These are phyloP conservation scores for Crotalus helleri DNA, from an alignment of 2,113 vertebrate genomes.

Conservation along the genomic window DNA sequence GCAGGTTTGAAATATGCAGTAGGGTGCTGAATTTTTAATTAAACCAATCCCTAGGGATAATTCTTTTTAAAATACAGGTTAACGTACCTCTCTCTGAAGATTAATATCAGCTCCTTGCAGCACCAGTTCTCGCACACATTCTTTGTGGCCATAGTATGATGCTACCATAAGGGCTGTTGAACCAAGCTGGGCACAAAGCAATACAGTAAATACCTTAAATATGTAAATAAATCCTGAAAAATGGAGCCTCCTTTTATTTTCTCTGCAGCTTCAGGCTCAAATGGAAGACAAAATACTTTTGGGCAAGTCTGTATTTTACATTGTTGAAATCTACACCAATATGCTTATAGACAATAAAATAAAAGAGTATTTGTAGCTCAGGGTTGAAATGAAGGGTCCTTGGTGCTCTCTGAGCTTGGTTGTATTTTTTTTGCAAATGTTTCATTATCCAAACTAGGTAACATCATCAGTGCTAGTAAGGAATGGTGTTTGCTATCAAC, in stretches of 20 bases:
- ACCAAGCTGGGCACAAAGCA: slow-evolving; percentile 76
- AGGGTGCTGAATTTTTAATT: neutral
- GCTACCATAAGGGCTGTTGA: slow-evolving; percentile 95
- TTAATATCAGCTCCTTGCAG: slow-evolving; percentile 97
- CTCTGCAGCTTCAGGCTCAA: neutral
- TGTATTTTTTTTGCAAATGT: neutral
- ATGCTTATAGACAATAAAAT: neutral
- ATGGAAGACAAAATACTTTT: neutral
- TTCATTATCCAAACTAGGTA: neutral
- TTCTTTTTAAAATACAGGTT: slow-evolving; percentile 21
- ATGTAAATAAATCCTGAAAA: neutral
- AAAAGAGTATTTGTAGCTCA: neutral
- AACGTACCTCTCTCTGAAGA: slow-evolving; percentile 90
- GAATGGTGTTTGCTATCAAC: neutral
- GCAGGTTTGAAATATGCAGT: neutral
- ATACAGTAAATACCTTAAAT: slow-evolving; percentile 45
- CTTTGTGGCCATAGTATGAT: slow-evolving; percentile 85
- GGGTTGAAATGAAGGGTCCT: neutral
- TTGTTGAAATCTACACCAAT: neutral
- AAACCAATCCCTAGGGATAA: fast-evolving
- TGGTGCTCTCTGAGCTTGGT: neutral
- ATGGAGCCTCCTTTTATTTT: neutral
- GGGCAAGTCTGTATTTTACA: neutral
- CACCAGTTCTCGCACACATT: slow-evolving; percentile 87
- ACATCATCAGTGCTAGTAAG: neutral